A percentile compares a stretch with the other conserved stretches of the same genome.
Conservation (phyloP, 2,888 invertebrate genomes). For the Polia nebulosa region DNA sequence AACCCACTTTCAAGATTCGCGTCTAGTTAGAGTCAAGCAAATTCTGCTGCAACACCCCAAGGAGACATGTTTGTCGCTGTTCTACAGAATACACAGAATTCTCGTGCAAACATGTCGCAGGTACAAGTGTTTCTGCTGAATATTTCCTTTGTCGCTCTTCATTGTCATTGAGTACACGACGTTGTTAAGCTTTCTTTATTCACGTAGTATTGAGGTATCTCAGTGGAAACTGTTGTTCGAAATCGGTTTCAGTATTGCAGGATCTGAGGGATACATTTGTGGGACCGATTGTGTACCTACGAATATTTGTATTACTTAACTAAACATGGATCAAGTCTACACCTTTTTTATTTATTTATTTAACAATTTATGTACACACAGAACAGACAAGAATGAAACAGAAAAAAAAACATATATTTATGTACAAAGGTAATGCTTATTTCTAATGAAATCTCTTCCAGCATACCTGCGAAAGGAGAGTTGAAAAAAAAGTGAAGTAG, state of each 20-base stretch:
- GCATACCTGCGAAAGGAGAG: too few species aligned
- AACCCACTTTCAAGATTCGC: constrained; percentile 2
- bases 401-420: too few species aligned
- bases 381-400: too few species aligned
- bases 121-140: constrained; percentile 30
- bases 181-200: constrained; percentile 17
- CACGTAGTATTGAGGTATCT: constrained; percentile 4
- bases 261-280: neutral
- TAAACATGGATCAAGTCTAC: too few species aligned
- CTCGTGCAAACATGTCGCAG: neutral
- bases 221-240: neutral
- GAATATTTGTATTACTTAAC: too few species aligned
- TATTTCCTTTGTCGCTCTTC: constrained; percentile 44
- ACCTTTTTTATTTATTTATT: too few species aligned
- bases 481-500: too few species aligned
- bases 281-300: neutral
- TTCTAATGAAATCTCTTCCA: too few species aligned
- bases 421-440: too few species aligned
- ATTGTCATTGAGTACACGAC: constrained; percentile 37
- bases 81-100: constrained; percentile 29
- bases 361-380: too few species aligned
- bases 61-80: constrained; percentile 38
- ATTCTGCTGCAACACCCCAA: constrained; percentile 24
- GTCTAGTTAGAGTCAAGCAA: constrained; percentile 29
- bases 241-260: neutral